Conservation (phyloP, 2,113 vertebrate genomes). For the Sander lucioperca region DNA sequence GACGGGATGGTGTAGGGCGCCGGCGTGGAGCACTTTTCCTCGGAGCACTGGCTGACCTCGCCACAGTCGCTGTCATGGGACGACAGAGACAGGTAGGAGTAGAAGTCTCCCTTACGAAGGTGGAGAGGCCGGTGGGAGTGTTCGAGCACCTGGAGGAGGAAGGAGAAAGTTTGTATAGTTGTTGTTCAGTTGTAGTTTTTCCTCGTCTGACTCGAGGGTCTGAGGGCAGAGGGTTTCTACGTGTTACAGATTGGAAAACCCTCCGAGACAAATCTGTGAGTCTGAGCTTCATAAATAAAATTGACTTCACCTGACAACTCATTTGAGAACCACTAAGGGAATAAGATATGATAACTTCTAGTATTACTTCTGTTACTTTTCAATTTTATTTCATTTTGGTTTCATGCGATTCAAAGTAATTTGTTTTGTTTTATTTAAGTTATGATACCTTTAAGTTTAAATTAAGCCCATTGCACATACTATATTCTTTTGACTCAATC, state of each 20-base stretch:
- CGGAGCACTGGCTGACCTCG: slow-evolving; percentile 90
- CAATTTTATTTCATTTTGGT: too few species aligned
- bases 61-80: slow-evolving; percentile 99
- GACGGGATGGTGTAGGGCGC: slow-evolving; percentile 74
- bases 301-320: too few species aligned
- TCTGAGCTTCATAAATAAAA: neutral
- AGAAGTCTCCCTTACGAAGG: slow-evolving; percentile 95
- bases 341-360: too few species aligned
- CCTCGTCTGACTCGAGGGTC: neutral
- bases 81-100: slow-evolving; percentile 97
- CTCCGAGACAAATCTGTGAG: neutral
- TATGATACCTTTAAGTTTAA: too few species aligned
- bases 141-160: slow-evolving; percentile 82
- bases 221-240: neutral
- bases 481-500: too few species aligned
- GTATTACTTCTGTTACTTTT: neutral
- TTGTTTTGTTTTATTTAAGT: too few species aligned
- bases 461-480: too few species aligned
- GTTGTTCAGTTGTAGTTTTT: neutral
- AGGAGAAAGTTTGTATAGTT: neutral
- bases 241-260: too few species aligned
- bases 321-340: too few species aligned
- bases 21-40: slow-evolving; percentile 89
- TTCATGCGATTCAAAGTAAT: too few species aligned
- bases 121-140: slow-evolving; percentile 94